phyloP scores from a whole-genome alignment of 2,113 vertebrate species.

The Agapornis roseicollis region DNA sequence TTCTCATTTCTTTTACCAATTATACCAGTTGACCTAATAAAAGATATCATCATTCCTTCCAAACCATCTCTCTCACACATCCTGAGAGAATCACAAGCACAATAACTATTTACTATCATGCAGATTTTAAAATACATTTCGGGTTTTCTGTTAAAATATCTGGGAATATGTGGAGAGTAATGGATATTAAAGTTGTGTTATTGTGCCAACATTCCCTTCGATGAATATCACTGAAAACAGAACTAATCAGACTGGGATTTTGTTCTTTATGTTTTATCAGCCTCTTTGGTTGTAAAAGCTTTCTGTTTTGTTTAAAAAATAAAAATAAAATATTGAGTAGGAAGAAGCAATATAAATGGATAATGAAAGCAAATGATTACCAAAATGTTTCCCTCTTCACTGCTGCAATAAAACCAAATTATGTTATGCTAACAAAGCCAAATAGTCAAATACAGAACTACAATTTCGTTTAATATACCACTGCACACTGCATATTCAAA shows the following conservation, averaged over 20 bases:
- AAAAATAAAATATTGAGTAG: constrained; percentile 8
- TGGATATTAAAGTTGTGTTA: background rate
- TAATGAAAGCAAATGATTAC: constrained; percentile 54
- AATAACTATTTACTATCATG: background rate
- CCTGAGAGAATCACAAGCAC: background rate
- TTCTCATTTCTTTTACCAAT: background rate
- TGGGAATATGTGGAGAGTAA: background rate
- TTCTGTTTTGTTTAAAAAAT: background rate
- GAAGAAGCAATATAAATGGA: constrained; percentile 25
- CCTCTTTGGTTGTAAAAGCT: background rate
- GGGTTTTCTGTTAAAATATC: background rate
- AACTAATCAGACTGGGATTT: background rate
- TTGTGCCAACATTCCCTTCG: background rate
- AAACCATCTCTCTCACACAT: background rate
- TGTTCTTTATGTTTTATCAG: background rate
- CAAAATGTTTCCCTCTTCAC: constrained; percentile 19
- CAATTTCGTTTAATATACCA: constrained; percentile 34
- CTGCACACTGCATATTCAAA: background rate
- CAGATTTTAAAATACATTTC: background rate
- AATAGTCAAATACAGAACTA: constrained; percentile 44
- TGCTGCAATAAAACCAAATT: constrained; percentile 49
- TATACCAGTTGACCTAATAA: background rate
- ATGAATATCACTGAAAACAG: background rate
- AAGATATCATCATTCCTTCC: background rate
- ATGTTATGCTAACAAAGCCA: constrained; percentile 27